Conservation (phyloP, 2,888 invertebrate species). For the Drosophila pullipes region DNA sequence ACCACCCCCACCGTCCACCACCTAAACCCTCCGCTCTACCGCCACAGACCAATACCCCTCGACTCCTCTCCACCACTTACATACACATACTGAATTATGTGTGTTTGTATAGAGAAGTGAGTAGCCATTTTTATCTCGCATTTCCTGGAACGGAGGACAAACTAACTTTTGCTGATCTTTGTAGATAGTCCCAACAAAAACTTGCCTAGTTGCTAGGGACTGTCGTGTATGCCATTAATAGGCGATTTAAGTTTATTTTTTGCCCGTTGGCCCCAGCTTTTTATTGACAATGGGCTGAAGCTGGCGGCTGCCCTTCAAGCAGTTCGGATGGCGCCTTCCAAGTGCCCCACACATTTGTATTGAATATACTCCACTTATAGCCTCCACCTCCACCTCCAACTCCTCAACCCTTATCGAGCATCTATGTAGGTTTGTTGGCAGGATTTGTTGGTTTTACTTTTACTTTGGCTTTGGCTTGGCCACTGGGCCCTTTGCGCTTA, state of each 20-base stretch:
- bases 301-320: slow-evolving; percentile 24
- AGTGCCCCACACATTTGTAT: slow-evolving; percentile 28
- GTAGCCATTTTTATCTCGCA: slow-evolving; percentile 47
- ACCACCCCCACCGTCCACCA: background rate
- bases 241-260: slow-evolving; percentile 79
- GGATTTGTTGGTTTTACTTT: slow-evolving; percentile 52
- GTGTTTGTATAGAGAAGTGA: slow-evolving; percentile 16
- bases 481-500: slow-evolving; percentile 42
- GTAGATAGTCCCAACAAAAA: slow-evolving; percentile 57
- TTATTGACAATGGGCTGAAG: slow-evolving; percentile 64
- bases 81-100: slow-evolving; percentile 2
- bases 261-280: slow-evolving; percentile 62
- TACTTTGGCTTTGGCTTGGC: slow-evolving; percentile 49
- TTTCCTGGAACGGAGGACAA: slow-evolving; percentile 51
- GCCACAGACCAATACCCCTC: background rate
- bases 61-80: background rate
- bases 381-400: background rate
- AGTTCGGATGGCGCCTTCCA: slow-evolving; percentile 38
- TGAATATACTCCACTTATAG: slow-evolving; percentile 13
- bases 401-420: slow-evolving; percentile 2
- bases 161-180: slow-evolving; percentile 78
- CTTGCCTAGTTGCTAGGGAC: slow-evolving; percentile 21
- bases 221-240: slow-evolving; percentile 61
- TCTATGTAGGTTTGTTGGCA: slow-evolving; percentile 11
- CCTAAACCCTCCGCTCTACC: no score